Percentiles rank a stretch among this genome's conserved stretches.
Conservation (phyloP, 2,797 vertebrate genomes). For the Taeniopygia guttata region DNA sequence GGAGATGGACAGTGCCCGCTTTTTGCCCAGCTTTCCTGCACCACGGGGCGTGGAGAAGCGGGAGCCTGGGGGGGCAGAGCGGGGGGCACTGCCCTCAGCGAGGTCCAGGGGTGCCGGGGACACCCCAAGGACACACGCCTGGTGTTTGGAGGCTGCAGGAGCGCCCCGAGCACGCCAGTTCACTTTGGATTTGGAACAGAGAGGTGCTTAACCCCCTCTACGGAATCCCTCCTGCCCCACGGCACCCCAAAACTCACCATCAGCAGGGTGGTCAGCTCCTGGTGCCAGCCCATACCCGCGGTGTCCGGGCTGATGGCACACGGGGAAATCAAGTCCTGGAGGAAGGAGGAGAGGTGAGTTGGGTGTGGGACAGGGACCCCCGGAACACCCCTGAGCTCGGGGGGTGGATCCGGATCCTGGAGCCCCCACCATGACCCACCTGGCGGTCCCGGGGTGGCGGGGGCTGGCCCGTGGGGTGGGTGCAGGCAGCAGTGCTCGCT, state of each 20-base stretch:
- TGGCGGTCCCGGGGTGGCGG: constrained; percentile 61
- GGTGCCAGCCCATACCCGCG: constrained; percentile 81
- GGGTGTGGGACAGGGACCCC: background rate
- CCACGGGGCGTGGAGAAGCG: constrained; percentile 90
- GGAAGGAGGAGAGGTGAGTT: background rate
- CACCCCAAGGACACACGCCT: background rate
- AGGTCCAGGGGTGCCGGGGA: background rate
- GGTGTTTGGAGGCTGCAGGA: background rate
- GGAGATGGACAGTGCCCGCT: constrained; percentile 94
- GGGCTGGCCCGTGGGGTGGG: constrained; percentile 78
- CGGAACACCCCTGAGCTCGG: background rate
- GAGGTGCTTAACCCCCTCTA: background rate
- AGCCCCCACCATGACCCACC: background rate
- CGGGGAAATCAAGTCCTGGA: constrained; percentile 82
- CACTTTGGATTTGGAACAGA: background rate
- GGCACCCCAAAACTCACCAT: constrained; percentile 76
- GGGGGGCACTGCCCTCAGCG: background rate
- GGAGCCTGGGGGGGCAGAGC: constrained; percentile 75
- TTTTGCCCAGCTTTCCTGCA: constrained; percentile 92
- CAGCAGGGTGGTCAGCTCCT: constrained; percentile 74
- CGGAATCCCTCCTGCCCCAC: fast-evolving
- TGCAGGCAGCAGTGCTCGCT: constrained; percentile 89
- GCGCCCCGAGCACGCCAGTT: background rate
- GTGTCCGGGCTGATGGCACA: constrained; percentile 85
- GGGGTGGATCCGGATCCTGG: background rate